Evolutionary conservation across 2,113 vertebrate genomes (phyloP), one percentile per base, ranked within the genome.

Genomic region (Callopanchax toddi): DNA sequence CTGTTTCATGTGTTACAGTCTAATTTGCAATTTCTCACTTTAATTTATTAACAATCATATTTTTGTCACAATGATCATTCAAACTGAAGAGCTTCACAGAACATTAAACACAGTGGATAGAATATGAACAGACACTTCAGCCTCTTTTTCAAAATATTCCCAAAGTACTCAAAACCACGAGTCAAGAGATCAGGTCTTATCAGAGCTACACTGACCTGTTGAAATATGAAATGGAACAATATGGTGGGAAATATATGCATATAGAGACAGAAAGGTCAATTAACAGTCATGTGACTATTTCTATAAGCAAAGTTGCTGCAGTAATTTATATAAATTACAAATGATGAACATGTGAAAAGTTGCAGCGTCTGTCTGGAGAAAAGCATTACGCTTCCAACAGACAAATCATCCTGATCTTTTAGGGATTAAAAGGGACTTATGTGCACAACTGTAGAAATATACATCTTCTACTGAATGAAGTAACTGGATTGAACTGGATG

Each of bases 401-500:
- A 43, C 18, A 43, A 8, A 43, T 40, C 18, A 8, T n/a, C 15
- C 10, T 64, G 65, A 50, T 49, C 65, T 65, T 61, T 42, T 57
- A 40, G 5, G 62, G 53, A 45, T 23, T 60, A 25, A 54, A 56
- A 5, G 15, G 12, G 18, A 23, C 0, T 18, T 34, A 39, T 25
- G n/a, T 49, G 32, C 26, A 49, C n/a, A 2, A 73, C 11, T 9
- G 10, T 39, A 60, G 40, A 32, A 8, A 32, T 32, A 32, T 32
- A 32, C 29, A 32, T 32, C 29, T 32, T 32, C 29, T 8, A 32
- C 50, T 67, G 34, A 63, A 73, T 45, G 60, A 13, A 70, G 73
- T 73, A 73, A 66, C 63, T 59, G n/a, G 42, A 60, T 36, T 74
- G 42, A 71, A 45, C 13, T 71, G 56, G 76, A 68, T 43, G 49